These are phyloP conservation scores for Drosophila rhopaloa DNA, from an alignment of 1,140 invertebrate species.

Conservation along the genomic window DNA sequence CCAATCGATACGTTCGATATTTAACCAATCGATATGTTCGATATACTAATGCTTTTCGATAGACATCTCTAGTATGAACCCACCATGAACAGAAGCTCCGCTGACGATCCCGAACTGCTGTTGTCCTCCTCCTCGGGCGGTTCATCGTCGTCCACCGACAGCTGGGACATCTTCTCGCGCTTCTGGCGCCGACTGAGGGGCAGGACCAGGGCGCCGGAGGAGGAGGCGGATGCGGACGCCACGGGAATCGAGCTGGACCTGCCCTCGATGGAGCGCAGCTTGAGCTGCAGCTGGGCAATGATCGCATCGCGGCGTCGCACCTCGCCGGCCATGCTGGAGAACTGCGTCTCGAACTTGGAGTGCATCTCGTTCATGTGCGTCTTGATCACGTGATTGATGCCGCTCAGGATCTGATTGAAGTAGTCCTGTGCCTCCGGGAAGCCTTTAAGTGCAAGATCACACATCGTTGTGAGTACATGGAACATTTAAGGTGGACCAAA, in stretches of 20 bases:
- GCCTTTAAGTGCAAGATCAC: constrained; percentile 60
- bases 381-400: constrained; percentile 91
- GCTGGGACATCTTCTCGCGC: constrained; percentile 59
- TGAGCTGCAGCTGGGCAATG: constrained; percentile 89
- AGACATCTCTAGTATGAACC: constrained; percentile 5
- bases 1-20: no score
- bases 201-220: constrained; percentile 15
- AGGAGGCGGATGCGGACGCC: neutral
- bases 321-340: constrained; percentile 90
- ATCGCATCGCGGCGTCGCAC: constrained; percentile 91
- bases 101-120: constrained; percentile 84
- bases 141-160: constrained; percentile 71
- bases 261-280: constrained; percentile 67
- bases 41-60: no score
- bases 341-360: constrained; percentile 89
- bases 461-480: constrained; percentile 1
- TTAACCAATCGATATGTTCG: no score
- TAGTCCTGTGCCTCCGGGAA: constrained; percentile 89
- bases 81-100: constrained; percentile 86
- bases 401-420: constrained; percentile 90
- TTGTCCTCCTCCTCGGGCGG: constrained; percentile 80
- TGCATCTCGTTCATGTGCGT: constrained; percentile 88
- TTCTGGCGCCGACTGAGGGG: constrained; percentile 43
- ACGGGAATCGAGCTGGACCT: constrained; percentile 26
- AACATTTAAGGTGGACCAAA: neutral